Percentiles rank a stretch among this genome's conserved stretches.
Conservation (phyloP, 2,113 vertebrate species). For the Rhinoderma darwinii region DNA sequence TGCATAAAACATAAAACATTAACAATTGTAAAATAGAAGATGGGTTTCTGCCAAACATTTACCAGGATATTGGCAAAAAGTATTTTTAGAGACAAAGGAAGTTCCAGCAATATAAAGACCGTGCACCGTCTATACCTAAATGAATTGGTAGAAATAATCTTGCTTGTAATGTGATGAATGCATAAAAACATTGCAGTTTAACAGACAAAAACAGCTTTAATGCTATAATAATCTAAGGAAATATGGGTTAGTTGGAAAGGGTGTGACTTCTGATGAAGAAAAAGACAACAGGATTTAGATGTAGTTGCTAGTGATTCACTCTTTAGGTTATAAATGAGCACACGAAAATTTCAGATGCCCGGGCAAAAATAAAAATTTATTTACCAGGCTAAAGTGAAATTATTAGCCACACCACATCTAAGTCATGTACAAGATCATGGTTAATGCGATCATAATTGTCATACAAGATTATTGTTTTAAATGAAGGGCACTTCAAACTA, state of each 20-base stretch:
- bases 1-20: constrained; percentile 49
- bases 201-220: not conserved
- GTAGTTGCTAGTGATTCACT: not conserved
- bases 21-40: not conserved
- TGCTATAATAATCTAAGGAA: not conserved
- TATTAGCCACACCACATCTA: not conserved
- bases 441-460: not conserved
- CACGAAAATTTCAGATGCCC: not conserved
- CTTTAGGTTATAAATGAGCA: not conserved
- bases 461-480: not conserved
- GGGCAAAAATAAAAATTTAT: not conserved
- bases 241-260: not conserved
- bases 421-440: not conserved
- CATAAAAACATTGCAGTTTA: not conserved
- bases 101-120: not conserved
- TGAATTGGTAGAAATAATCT: not conserved
- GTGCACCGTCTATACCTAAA: not conserved
- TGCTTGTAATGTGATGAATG: not conserved
- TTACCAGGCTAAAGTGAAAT: too few species aligned
- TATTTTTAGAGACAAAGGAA: not conserved
- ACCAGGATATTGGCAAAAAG: not conserved
- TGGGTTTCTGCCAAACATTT: constrained; percentile 15
- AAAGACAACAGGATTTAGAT: not conserved
- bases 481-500: not conserved
- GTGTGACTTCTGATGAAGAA: not conserved